Evolutionary conservation across 2,113 vertebrate genomes (phyloP).

Genomic region (Corythornis vintsioides): DNA sequence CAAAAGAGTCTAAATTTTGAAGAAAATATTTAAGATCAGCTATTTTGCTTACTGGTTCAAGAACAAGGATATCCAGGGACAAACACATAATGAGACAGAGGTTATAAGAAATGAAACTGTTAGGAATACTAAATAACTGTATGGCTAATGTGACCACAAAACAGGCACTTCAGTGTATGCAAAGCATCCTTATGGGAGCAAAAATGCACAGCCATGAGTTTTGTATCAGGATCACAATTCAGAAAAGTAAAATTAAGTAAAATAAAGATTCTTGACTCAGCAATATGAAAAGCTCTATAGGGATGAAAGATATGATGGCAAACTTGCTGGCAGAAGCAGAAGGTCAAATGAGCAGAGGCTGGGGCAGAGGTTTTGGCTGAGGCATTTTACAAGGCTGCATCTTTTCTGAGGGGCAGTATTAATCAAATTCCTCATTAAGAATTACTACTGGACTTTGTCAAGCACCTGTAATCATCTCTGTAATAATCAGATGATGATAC

Average conservation of each 20-base stretch:
- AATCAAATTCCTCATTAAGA: not conserved
- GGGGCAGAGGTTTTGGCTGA: not conserved
- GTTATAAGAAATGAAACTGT: not conserved
- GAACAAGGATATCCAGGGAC: not conserved
- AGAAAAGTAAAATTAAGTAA: not conserved
- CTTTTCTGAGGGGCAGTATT: not conserved
- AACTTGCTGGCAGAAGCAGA: not conserved
- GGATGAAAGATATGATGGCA: not conserved
- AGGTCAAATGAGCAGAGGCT: not conserved
- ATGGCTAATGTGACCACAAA: not conserved
- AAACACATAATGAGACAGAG: not conserved
- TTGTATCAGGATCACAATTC: not conserved
- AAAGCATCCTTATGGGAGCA: not conserved
- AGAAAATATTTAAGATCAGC: not conserved
- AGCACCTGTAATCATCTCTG: not conserved
- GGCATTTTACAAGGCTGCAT: not conserved
- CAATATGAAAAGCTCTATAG: not conserved
- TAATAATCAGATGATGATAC: not conserved
- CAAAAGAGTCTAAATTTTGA: not conserved
- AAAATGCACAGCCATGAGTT: not conserved
- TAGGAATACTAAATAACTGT: not conserved
- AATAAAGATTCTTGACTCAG: not conserved
- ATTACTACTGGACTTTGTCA: not conserved
- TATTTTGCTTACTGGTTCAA: not conserved
- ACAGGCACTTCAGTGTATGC: not conserved